phyloP scores from a whole-genome alignment of 2,113 vertebrate genomes.

The Otus sunia region DNA sequence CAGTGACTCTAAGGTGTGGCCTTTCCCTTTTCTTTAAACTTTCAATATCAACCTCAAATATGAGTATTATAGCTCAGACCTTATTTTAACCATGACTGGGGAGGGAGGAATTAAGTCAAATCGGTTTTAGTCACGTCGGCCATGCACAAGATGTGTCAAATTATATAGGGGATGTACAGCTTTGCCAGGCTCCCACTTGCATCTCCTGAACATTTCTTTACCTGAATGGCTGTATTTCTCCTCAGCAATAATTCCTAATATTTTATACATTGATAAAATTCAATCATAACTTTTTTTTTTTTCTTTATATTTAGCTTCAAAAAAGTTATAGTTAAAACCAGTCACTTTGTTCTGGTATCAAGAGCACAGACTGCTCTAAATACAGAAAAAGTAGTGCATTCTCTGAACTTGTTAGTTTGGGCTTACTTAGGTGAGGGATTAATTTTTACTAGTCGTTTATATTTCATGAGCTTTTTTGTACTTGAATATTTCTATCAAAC shows the following conservation, averaged over 20 bases:
- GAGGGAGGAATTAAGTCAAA: neutral
- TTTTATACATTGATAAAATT: neutral
- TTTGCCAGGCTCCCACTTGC: neutral
- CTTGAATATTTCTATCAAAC: neutral
- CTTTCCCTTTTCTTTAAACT: neutral
- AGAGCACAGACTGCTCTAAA: neutral
- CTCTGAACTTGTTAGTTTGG: neutral
- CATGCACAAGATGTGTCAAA: rapidly evolving
- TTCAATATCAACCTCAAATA: neutral
- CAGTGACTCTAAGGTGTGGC: neutral
- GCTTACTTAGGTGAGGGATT: neutral
- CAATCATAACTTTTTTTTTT: neutral
- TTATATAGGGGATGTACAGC: neutral
- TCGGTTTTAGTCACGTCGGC: rapidly evolving
- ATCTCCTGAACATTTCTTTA: neutral
- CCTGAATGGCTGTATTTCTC: neutral
- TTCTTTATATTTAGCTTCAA: neutral
- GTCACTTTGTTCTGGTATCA: neutral
- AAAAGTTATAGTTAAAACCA: neutral
- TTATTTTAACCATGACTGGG: neutral
- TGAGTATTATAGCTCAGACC: neutral
- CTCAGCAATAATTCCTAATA: neutral
- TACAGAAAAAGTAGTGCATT: neutral
- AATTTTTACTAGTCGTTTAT: neutral
- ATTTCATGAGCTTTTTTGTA: neutral